A percentile compares a stretch with the other conserved stretches of the same genome.
Evolutionary conservation across 2,888 invertebrate species (phyloP).

Genomic region (Cosmia pyralina): DNA sequence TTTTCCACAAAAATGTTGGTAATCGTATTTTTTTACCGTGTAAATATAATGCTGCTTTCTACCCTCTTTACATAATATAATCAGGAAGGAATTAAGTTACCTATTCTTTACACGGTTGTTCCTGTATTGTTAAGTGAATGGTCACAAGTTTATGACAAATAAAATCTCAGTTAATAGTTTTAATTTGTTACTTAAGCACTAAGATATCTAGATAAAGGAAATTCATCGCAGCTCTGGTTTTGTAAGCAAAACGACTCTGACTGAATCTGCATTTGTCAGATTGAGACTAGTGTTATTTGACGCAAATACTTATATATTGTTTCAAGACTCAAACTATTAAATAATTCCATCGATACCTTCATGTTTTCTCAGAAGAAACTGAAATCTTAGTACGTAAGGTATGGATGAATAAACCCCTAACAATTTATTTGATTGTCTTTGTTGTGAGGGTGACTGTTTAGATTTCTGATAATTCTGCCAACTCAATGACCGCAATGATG

Average conservation of each 20-base stretch:
- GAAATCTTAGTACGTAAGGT: neutral
- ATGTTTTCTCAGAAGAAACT: slow-evolving; percentile 11
- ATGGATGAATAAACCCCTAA: neutral
- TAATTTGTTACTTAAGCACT: no score
- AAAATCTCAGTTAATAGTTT: slow-evolving; percentile 1
- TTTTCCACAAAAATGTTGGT: no score
- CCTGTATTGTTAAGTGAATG: slow-evolving; percentile 4
- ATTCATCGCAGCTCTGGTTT: neutral
- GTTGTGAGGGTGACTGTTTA: neutral
- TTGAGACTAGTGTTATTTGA: slow-evolving; percentile 15
- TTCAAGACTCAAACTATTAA: slow-evolving; percentile 1
- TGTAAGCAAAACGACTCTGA: slow-evolving; percentile 9
- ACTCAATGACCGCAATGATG: neutral
- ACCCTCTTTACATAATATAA: neutral
- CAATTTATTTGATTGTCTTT: slow-evolving; percentile 5
- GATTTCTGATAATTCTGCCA: slow-evolving; percentile 14
- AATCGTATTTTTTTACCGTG: no score
- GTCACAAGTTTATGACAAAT: slow-evolving; percentile 19
- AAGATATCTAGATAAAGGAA: slow-evolving; percentile 21
- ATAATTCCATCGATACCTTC: slow-evolving; percentile 17
- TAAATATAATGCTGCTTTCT: no score
- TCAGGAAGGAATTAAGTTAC: slow-evolving; percentile 23
- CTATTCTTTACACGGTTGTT: neutral
- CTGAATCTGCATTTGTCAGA: slow-evolving; percentile 23
- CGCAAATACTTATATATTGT: slow-evolving; percentile 13